Percentiles rank a stretch among this genome's conserved stretches.
These are phyloP conservation scores for Staurois parvus DNA, from an alignment of 2,797 vertebrate species.

Conservation along the genomic window DNA sequence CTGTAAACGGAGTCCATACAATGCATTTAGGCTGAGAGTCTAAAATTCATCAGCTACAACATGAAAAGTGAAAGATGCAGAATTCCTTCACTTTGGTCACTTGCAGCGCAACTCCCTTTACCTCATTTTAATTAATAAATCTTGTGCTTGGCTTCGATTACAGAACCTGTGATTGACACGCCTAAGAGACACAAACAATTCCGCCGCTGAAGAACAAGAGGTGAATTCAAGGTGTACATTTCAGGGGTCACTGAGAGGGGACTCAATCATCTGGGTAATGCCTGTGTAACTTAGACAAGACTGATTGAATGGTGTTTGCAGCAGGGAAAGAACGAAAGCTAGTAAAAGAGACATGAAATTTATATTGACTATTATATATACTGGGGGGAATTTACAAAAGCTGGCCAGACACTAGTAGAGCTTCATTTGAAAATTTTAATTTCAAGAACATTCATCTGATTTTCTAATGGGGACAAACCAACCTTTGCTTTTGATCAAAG, in stretches of 20 bases:
- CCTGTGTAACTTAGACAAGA: neutral
- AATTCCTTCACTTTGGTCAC: neutral
- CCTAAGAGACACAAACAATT: conserved; percentile 18
- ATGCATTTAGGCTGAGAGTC: too few species aligned
- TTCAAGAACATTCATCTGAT: too few species aligned
- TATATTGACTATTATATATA: neutral
- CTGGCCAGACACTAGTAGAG: too few species aligned
- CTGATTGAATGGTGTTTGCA: conserved; percentile 12
- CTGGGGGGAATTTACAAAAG: too few species aligned
- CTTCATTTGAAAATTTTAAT: too few species aligned
- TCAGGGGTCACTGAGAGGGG: conserved; percentile 23
- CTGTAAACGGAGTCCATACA: too few species aligned
- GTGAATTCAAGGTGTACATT: conserved; percentile 37
- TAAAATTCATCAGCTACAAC: too few species aligned
- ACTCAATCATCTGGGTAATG: neutral
- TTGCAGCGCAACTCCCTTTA: neutral
- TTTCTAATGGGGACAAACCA: too few species aligned
- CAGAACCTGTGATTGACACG: conserved; percentile 19
- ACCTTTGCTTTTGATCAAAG: too few species aligned
- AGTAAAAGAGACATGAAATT: neutral
- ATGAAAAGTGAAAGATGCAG: neutral
- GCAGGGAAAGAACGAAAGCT: neutral
- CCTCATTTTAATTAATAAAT: conserved; percentile 19
- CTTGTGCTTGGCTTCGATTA: neutral
- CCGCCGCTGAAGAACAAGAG: conserved; percentile 7